phyloP scores from a whole-genome alignment of 2,888 invertebrate species.

The Orchesellides sinensis region DNA sequence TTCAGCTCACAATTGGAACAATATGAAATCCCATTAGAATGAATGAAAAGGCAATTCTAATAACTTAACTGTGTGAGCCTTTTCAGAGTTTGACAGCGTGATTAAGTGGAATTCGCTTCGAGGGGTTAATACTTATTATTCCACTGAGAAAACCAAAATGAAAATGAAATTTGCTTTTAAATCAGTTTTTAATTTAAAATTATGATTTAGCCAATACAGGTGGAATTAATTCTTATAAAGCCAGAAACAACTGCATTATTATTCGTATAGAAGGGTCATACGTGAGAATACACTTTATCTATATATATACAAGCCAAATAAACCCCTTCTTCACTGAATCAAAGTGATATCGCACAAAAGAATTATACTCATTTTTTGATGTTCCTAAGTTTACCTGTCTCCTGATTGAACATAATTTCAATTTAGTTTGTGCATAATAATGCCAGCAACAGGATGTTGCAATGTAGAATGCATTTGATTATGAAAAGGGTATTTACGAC shows the following conservation, averaged over 20 bases:
- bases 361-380: conserved; percentile 36
- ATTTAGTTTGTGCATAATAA: conserved; percentile 55
- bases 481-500: conserved; percentile 46
- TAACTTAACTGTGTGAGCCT: conserved; percentile 44
- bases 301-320: too few relatives aligned
- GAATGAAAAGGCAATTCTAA: conserved; percentile 64
- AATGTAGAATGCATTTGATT: conserved; percentile 40
- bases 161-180: conserved; percentile 64
- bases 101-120: conserved; percentile 61
- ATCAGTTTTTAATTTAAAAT: conserved; percentile 68
- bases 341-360: conserved; percentile 21
- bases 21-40: conserved; percentile 63
- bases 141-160: conserved; percentile 28
- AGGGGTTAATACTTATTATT: conserved; percentile 59
- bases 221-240: not conserved
- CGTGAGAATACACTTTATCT: too few relatives aligned
- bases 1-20: conserved; percentile 60
- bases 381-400: conserved; percentile 37
- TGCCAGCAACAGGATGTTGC: conserved; percentile 41
- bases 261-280: too few relatives aligned
- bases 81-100: conserved; percentile 60
- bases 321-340: too few relatives aligned
- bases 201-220: conserved; percentile 57
- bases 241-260: too few relatives aligned
- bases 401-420: conserved; percentile 53